Percentiles rank a stretch among this genome's conserved stretches.
phyloP scores from a whole-genome alignment of 2,888 invertebrate genomes.

The Uloborus plumipes region DNA sequence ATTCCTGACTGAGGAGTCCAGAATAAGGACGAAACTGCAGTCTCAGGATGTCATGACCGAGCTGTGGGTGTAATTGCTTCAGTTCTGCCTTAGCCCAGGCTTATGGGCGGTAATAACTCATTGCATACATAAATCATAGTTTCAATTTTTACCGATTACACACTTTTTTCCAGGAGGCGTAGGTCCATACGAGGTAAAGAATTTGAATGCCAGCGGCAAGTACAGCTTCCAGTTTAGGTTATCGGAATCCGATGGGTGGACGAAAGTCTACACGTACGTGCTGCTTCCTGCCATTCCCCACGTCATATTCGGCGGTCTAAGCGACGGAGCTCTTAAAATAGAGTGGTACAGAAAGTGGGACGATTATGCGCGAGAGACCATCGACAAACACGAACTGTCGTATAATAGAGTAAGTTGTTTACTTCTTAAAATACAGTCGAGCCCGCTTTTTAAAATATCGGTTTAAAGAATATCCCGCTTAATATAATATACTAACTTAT shows the following conservation, averaged over 20 bases:
- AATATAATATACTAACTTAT: too few species aligned
- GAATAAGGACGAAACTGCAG: too few species aligned
- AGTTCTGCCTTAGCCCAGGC: too few species aligned
- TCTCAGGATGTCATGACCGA: too few species aligned
- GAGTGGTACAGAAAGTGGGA: constrained; percentile 17
- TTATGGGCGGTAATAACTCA: too few species aligned
- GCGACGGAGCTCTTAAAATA: background rate
- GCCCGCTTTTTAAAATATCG: too few species aligned
- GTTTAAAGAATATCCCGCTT: too few species aligned
- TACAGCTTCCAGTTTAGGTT: constrained; percentile 30
- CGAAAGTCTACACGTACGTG: background rate
- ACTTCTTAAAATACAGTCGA: background rate
- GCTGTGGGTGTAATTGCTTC: too few species aligned
- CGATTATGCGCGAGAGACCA: constrained; percentile 12
- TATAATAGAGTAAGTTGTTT: constrained; percentile 22
- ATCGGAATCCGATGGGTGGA: background rate
- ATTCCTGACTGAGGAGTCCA: too few species aligned
- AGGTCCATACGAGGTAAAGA: background rate
- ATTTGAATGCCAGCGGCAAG: constrained; percentile 7
- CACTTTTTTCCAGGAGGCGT: background rate
- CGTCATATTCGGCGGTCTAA: constrained; percentile 10
- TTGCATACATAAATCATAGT: background rate
- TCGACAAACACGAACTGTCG: constrained; percentile 14
- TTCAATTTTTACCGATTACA: background rate
- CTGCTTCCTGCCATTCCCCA: constrained; percentile 31